phyloP scores from a whole-genome alignment of 2,888 invertebrate species.

The Eurois occulta region DNA sequence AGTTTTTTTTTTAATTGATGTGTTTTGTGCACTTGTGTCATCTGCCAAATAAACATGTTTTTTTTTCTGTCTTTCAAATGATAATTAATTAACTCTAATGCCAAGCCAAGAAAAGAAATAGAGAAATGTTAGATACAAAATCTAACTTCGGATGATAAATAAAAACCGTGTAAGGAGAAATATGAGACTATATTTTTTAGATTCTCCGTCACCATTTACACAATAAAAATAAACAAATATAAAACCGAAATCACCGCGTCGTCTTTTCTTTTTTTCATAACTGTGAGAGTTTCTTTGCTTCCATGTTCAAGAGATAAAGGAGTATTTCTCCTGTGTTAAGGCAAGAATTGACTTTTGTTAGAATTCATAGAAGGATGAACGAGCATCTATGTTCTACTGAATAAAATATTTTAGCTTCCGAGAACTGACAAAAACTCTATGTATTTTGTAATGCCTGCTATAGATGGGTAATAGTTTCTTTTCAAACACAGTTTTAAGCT shows the following conservation, averaged over 20 bases:
- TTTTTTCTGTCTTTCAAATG: too few species aligned
- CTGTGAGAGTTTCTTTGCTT: neutral
- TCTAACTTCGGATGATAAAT: neutral
- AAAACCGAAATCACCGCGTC: neutral
- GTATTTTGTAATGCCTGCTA: neutral
- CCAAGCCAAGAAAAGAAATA: neutral
- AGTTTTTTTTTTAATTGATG: too few species aligned
- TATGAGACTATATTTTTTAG: neutral
- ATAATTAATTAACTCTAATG: too few species aligned
- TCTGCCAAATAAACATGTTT: too few species aligned
- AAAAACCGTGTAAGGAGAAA: neutral
- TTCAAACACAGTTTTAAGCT: too few species aligned
- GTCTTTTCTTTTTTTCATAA: neutral
- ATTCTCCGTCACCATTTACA: neutral
- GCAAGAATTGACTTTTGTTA: conserved; percentile 8
- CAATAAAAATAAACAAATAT: neutral
- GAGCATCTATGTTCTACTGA: conserved; percentile 4
- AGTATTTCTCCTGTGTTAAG: conserved; percentile 4
- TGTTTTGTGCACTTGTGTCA: too few species aligned
- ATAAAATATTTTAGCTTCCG: conserved; percentile 21
- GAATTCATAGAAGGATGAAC: conserved; percentile 1
- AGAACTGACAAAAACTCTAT: neutral
- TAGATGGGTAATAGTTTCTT: neutral
- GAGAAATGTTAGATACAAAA: neutral
- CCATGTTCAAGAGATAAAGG: neutral